phyloP scores from a whole-genome alignment of 1,140 invertebrate genomes.

The Achroia grisella region DNA sequence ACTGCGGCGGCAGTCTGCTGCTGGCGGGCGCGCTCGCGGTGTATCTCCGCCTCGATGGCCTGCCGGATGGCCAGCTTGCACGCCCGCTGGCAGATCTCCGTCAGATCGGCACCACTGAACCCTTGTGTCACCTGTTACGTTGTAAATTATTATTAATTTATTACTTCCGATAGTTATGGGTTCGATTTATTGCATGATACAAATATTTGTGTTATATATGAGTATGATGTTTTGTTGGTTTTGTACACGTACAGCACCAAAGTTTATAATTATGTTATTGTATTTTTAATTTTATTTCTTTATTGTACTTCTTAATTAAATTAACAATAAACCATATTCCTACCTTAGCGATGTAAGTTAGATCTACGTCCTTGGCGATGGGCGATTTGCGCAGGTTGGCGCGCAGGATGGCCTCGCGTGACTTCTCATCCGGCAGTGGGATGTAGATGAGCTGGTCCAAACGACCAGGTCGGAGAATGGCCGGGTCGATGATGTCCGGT shows the following conservation, averaged over 20 bases:
- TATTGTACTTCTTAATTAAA: too few species aligned
- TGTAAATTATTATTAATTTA: neutral
- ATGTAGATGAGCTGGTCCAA: slow-evolving; percentile 99
- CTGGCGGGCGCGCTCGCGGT: slow-evolving; percentile 87
- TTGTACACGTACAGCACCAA: too few species aligned
- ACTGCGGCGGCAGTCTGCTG: slow-evolving; percentile 81
- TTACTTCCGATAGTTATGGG: too few species aligned
- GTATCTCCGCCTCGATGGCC: slow-evolving; percentile 97
- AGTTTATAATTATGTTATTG: too few species aligned
- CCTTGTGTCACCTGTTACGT: slow-evolving; percentile 76
- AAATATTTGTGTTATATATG: too few species aligned
- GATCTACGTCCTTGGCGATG: slow-evolving; percentile 95
- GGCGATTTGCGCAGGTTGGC: slow-evolving; percentile 98
- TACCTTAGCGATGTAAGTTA: slow-evolving; percentile 95
- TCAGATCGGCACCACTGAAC: slow-evolving; percentile 99
- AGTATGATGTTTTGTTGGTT: too few species aligned
- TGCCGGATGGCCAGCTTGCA: slow-evolving; percentile 99
- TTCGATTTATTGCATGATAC: too few species aligned
- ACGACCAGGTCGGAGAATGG: slow-evolving; percentile 97
- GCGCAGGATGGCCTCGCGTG: slow-evolving; percentile 94
- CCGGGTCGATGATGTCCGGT: slow-evolving; percentile 98
- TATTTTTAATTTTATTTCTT: too few species aligned
- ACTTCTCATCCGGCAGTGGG: slow-evolving; percentile 98
- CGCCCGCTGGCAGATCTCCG: slow-evolving; percentile 99
- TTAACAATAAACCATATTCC: too few species aligned